Base-by-base conservation (phyloP, 2,888 invertebrate genomes). In the Drepanosiphum platanoidis region DNA sequence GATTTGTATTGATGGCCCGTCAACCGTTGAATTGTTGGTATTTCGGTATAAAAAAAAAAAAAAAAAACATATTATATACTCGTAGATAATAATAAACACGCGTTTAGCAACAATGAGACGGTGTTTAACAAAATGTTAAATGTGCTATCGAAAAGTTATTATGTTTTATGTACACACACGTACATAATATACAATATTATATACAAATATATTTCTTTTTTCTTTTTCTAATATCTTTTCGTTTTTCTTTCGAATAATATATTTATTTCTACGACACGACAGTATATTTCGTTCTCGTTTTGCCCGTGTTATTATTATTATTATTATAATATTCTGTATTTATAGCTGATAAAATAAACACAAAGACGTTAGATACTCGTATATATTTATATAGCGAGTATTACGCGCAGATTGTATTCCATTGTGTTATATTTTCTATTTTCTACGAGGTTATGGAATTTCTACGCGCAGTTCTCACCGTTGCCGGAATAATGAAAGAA, bases 341-440 rank as follows among this genome's bases (percentile, higher is more conserved):
- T 68, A 79, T 42, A 68, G 52, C 34, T 15, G n/a, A 52, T 8
- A 68, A 66, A 42, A 68, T 64, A 64, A 30, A 61, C 64, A 30
- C 64, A 64, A 30, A 18, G 30, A 64, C 30, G 58, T n/a, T n/a
- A n/a, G n/a, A n/a, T 58, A 27, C 52, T 32, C 15, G 2, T 30
- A n/a, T 71, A 42, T 42, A 71, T 42, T 4, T 27, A 4, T 30
- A 30, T 30, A 58, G 3, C 15, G 7, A 15, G 15, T 52, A 22
- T 46, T 52, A 46, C 18, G 22, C 15, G 7, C n/a, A 52, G 52
- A n/a, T 34, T 75, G 34, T 72, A 15, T 58, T n/a, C 34, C 46
- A 79, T 79, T 79, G 68, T 78, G 39, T 66, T 64, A 46, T 66
- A 46, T 68, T 68, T 79, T 34, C 79, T 32, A 34, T 32, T 46